Evolutionary conservation across 2,113 vertebrate genomes (phyloP).

Genomic region (Odobenus rosmarus): DNA sequence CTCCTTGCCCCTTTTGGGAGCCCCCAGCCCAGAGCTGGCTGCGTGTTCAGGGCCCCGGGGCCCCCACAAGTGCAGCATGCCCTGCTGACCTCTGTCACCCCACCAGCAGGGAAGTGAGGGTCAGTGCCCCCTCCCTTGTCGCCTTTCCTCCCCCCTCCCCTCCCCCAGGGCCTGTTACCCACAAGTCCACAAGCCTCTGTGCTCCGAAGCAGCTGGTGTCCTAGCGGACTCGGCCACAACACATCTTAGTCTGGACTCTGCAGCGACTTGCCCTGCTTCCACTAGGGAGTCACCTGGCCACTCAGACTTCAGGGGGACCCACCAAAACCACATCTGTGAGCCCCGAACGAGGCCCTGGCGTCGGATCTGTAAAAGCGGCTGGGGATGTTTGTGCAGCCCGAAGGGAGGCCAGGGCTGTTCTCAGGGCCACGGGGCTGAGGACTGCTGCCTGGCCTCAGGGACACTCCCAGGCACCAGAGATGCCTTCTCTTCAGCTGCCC

Average conservation of each 20-base stretch:
- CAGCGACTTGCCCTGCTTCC: background rate
- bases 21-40: background rate
- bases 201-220: background rate
- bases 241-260: background rate
- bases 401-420: background rate
- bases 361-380: background rate
- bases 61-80: background rate
- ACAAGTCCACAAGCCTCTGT: background rate
- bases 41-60: background rate
- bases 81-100: background rate
- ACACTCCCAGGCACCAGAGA: background rate
- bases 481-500: background rate
- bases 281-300: no score
- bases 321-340: no score
- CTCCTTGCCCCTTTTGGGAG: background rate
- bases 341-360: accelerated
- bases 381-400: background rate
- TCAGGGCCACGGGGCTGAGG: background rate
- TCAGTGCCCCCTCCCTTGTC: background rate
- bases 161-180: background rate
- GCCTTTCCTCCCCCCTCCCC: background rate
- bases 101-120: background rate
- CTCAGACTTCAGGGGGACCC: no score
- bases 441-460: background rate
- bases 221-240: no score